These are phyloP conservation scores for Daboia siamensis DNA, from an alignment of 2,113 vertebrate species.

Conservation along the genomic window DNA sequence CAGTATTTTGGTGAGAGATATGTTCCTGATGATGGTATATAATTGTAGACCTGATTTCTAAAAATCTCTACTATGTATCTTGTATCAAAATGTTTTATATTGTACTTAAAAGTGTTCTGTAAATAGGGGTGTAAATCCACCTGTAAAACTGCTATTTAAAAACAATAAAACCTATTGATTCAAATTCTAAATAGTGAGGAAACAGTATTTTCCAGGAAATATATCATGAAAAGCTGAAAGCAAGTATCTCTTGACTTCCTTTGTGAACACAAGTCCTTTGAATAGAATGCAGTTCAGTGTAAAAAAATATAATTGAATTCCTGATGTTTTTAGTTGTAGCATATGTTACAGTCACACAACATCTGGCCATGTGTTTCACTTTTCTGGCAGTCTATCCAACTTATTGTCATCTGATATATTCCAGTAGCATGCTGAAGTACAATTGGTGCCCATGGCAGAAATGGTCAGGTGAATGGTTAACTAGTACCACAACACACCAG, in stretches of 20 bases:
- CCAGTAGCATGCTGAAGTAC: background rate
- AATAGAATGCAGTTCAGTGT: background rate
- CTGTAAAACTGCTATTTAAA: background rate
- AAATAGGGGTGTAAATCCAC: conserved; percentile 7
- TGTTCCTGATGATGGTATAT: conserved; percentile 67
- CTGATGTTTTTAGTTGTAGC: background rate
- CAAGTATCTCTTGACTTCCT: background rate
- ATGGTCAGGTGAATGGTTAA: background rate
- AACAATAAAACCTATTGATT: background rate
- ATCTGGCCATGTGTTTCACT: background rate
- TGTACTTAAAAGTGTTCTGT: conserved; percentile 68
- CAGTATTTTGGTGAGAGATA: conserved; percentile 90
- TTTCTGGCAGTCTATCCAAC: background rate
- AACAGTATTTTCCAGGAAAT: background rate
- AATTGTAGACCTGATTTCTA: conserved; percentile 46
- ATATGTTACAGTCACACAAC: background rate
- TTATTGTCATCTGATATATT: background rate
- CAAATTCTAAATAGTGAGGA: background rate
- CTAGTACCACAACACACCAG: background rate
- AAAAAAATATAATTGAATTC: background rate
- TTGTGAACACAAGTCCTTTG: background rate
- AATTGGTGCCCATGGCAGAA: background rate
- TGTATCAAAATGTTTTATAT: conserved; percentile 40
- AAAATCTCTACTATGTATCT: conserved; percentile 61
- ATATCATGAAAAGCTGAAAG: background rate